phyloP scores from a whole-genome alignment of 2,113 vertebrate species.

The Limnothrissa miodon region DNA sequence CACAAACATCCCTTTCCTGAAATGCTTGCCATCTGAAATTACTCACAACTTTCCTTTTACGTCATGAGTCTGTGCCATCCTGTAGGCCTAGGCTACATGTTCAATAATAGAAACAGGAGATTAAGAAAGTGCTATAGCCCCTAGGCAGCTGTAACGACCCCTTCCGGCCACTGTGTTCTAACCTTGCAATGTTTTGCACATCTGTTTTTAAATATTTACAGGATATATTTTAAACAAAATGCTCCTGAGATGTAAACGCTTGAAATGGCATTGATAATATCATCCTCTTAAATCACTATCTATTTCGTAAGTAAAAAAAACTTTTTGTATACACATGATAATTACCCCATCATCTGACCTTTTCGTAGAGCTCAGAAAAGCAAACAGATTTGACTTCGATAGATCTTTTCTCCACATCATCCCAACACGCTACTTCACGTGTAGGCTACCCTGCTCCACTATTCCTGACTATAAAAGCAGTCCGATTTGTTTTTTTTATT shows the following conservation, averaged over 20 bases:
- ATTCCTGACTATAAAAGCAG: neutral
- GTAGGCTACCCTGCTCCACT: neutral
- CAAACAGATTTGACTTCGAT: neutral
- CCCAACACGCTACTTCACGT: neutral
- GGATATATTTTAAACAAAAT: conserved; percentile 1
- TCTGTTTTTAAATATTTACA: neutral
- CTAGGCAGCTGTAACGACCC: neutral
- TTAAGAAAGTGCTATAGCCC: neutral
- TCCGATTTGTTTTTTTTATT: neutral
- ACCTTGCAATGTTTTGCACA: neutral
- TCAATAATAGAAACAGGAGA: conserved; percentile 5
- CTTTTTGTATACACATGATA: neutral
- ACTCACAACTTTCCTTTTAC: conserved; percentile 11
- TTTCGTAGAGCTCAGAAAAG: neutral
- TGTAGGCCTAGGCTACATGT: no score
- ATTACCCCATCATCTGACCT: neutral
- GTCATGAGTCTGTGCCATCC: neutral
- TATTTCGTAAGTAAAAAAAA: neutral
- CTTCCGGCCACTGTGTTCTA: neutral
- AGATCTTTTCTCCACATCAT: neutral
- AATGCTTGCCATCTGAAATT: neutral
- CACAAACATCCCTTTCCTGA: conserved; percentile 13
- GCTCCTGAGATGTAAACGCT: neutral
- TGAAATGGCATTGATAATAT: neutral
- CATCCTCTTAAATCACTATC: neutral